Evolutionary conservation across 2,888 invertebrate species (phyloP), one percentile per base, ranked within the genome.

Genomic region (Agrenia bidenticulata): DNA sequence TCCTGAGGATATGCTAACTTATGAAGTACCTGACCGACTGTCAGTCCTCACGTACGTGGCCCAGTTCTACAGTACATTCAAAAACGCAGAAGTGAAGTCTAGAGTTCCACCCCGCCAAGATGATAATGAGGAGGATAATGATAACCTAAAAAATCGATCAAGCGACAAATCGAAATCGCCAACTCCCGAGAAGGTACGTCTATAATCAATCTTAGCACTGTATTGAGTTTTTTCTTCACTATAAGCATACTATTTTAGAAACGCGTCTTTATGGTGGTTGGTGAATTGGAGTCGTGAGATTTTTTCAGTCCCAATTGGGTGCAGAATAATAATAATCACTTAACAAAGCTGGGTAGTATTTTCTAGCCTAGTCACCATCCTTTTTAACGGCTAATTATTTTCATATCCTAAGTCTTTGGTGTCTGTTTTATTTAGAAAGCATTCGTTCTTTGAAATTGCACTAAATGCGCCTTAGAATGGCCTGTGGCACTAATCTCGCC

Each of bases 41-140:
- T 71, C 71, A 37, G 70, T 76, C 42, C 70, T 74, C 27, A 76
- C 76, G 21, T 76, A 76, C 59, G 73, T 76, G 50, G 74, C 76
- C 45, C 74, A 73, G 61, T 67, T 67, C 49, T 70, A 75, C 68
- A 72, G 64, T 63, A 56, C 67, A 17, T 70, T 76, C 58, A 73
- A 72, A 66, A 70, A 67, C 56, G 61, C 65, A 26, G 73, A 73
- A 58, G 69, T 65, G 32, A 72, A 69, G 60, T 68, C 71, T 17
- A 17, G 63, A 39, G 61, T 67, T 41, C 41, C 56, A 21, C 53
- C 19, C 37, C 61, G 55, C 60, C 59, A 41, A 24, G 56, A 49
- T 61, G 64, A 59, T 67, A 59, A 58, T 49, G 63, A 54, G 27
- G 55, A 61, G 17, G 63, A 63, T 39, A 60, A 64, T 42, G 69